Base-by-base conservation (phyloP, 2,888 invertebrate species). In the Neoascia interrupta region DNA sequence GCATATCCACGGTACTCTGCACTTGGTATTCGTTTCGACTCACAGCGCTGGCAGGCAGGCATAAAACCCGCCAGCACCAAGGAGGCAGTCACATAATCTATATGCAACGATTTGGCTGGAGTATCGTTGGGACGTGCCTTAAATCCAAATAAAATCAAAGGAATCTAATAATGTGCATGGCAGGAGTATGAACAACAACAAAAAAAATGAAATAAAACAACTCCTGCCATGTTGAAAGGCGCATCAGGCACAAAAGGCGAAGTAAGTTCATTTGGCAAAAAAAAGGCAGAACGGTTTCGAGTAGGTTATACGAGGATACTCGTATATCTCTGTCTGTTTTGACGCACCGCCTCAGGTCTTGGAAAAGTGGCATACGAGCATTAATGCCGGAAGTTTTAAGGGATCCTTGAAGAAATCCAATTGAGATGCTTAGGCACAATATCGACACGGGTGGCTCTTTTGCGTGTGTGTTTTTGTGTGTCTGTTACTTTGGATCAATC, bases 121-220 rank as follows among this genome's bases (percentile, higher is more conserved):
- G 79, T 79, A 79, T 79, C 61, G 56, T 49, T 49, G 73, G 49
- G 61, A 79, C 79, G 79, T 79, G 79, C 73, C 56, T 61, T 49
- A 79, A 61, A 79, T 68, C 61, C 61, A 73, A 79, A 79, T 79
- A 73, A 79, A 79, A 79, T 73, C 79, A 68, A 79, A 79, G 73
- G 45, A 79, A 79, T 79, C 79, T 73, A 79, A 79, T 79, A 79
- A 79, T 73, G 66, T 73, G 73, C 66, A 73, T 36, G 54, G 51
- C 21, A 61, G 53, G 31, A 66, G 49, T 69, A 26, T 8, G 8
- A 26, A 26, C n/a, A n/a, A n/a, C n/a, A n/a, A n/a, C n/a, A n/a
- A n/a, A n/a, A n/a, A n/a, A n/a, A n/a, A n/a, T n/a, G n/a, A n/a
- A n/a, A n/a, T n/a, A n/a, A n/a, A n/a, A n/a, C n/a, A n/a, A n/a